Evolutionary conservation across 2,797 vertebrate genomes (phyloP).

Genomic region (Anolis apletophallus): DNA sequence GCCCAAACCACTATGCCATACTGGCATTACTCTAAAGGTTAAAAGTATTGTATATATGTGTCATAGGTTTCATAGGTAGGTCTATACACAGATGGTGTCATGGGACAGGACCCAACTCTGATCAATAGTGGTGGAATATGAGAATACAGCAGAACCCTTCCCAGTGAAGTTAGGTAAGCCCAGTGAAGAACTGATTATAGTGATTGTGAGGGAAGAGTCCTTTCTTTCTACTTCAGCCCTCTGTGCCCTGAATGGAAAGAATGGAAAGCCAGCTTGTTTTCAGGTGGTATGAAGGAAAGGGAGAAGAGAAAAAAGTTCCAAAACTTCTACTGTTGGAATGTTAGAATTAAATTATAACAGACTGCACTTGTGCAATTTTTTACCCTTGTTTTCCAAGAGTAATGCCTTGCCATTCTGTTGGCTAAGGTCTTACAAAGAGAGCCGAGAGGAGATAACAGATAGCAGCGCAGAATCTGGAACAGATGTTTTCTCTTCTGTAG

Average conservation of each 20-base stretch:
- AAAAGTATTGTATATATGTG: background rate
- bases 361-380: background rate
- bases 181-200: too few species aligned
- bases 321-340: background rate
- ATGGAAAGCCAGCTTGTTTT: background rate
- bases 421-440: constrained; percentile 20
- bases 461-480: background rate
- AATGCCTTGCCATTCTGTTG: background rate
- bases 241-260: background rate
- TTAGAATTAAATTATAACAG: background rate
- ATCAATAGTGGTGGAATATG: background rate
- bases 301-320: background rate
- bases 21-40: too few species aligned
- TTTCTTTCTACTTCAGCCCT: background rate
- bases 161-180: too few species aligned
- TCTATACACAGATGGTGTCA: background rate
- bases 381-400: background rate
- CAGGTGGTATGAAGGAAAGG: background rate
- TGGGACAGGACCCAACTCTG: background rate
- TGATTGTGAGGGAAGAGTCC: background rate
- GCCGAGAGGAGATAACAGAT: background rate
- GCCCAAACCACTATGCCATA: too few species aligned
- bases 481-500: background rate
- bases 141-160: background rate
- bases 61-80: background rate